Evolutionary conservation across 2,888 invertebrate genomes (phyloP).

Genomic region (Idaea aversata): DNA sequence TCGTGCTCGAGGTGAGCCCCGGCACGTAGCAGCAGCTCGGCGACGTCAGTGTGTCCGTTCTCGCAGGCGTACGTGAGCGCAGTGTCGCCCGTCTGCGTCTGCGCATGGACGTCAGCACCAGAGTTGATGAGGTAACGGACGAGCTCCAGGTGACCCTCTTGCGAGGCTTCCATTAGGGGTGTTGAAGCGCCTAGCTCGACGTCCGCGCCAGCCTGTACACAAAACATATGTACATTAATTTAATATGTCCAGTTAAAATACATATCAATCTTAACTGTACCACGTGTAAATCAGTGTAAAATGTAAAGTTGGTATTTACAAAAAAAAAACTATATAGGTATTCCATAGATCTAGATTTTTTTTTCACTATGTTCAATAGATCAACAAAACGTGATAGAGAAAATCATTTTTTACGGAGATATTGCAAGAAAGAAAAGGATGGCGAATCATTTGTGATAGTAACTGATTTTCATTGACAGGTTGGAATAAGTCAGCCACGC

Average conservation of each 20-base stretch:
- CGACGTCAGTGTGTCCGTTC: slow-evolving; percentile 99
- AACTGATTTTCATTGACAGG: too few relatives aligned
- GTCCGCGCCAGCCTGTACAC: slow-evolving; percentile 88
- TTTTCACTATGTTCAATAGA: too few relatives aligned
- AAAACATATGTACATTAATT: background rate
- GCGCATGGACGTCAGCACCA: slow-evolving; percentile 94
- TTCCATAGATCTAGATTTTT: too few relatives aligned
- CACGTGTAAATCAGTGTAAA: too few relatives aligned
- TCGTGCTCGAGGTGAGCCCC: slow-evolving; percentile 97
- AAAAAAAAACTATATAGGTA: too few relatives aligned
- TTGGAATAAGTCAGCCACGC: too few relatives aligned
- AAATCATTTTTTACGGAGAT: too few relatives aligned
- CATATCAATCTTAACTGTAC: too few relatives aligned
- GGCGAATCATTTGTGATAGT: too few relatives aligned
- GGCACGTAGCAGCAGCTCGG: slow-evolving; percentile 93
- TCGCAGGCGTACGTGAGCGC: slow-evolving; percentile 99
- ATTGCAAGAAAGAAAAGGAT: too few relatives aligned
- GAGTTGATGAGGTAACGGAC: slow-evolving; percentile 92
- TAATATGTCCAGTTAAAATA: background rate
- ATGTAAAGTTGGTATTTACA: too few relatives aligned
- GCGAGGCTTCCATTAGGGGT: slow-evolving; percentile 98
- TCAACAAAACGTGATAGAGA: too few relatives aligned
- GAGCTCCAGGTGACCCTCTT: slow-evolving; percentile 97
- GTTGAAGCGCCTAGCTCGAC: slow-evolving; percentile 97
- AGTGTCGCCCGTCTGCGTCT: slow-evolving; percentile 97